Evolutionary conservation across 2,888 invertebrate genomes (phyloP).

Genomic region (Ellobium chinense): DNA sequence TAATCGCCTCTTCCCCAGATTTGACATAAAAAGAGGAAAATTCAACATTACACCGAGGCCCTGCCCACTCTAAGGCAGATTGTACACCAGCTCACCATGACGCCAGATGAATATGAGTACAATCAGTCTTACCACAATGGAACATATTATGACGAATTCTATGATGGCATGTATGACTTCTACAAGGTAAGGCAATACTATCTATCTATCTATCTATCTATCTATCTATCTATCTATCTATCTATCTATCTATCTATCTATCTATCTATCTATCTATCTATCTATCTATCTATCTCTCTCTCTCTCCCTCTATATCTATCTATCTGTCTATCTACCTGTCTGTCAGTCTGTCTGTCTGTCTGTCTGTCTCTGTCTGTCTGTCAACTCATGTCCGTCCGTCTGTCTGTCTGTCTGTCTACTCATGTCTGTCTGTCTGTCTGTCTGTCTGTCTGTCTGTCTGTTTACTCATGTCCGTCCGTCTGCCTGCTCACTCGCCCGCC

Average conservation of each 20-base stretch:
- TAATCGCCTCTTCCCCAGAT: no score
- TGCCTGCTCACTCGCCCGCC: neutral
- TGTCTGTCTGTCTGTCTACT: neutral
- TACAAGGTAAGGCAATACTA: no score
- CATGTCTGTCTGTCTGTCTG: slow-evolving; percentile 14
- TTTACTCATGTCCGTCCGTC: neutral
- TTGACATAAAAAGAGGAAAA: no score
- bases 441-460: slow-evolving; percentile 18
- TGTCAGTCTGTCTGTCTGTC: neutral
- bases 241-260: neutral
- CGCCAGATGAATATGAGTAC: no score
- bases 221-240: slow-evolving; percentile 4
- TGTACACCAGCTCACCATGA: no score
- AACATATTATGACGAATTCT: no score
- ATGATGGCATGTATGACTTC: no score
- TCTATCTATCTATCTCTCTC: slow-evolving; percentile 6
- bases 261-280: slow-evolving; percentile 5
- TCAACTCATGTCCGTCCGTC: neutral
- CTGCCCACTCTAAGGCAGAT: neutral
- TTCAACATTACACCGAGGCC: neutral
- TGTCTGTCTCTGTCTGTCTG: neutral
- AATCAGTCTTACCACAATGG: no score
- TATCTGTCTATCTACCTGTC: neutral
- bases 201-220: slow-evolving; percentile 15
- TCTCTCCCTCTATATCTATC: slow-evolving; percentile 7